Conservation (phyloP, 64 coral and sea anemone species). For the Catalaphyllia jardinei region DNA sequence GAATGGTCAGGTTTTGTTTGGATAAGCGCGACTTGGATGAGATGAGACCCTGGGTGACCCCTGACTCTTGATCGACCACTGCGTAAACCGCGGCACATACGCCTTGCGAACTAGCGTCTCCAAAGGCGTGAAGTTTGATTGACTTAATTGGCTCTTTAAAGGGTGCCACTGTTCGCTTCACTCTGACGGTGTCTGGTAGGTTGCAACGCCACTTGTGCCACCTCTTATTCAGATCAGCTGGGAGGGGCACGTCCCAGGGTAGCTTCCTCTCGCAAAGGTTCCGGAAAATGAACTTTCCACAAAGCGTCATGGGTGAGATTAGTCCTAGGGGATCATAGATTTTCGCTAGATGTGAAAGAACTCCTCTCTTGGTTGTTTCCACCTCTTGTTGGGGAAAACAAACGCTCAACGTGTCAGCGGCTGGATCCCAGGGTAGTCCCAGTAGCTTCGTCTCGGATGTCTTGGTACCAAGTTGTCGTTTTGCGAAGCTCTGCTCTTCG, state of each 20-base stretch:
- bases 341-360: not conserved
- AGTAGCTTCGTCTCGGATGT: constrained; percentile 43
- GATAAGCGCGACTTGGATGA: constrained; percentile 29
- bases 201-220: constrained; percentile 23
- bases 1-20: constrained; percentile 9
- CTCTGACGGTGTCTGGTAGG: not conserved
- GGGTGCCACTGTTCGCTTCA: constrained; percentile 23
- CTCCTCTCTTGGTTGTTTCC: not conserved
- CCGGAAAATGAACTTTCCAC: constrained; percentile 28
- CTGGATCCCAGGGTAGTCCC: constrained; percentile 37
- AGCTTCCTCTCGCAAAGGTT: constrained; percentile 33
- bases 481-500: constrained; percentile 34
- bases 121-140: constrained; percentile 30
- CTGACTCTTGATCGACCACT: constrained; percentile 39
- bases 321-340: constrained; percentile 38
- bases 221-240: not conserved
- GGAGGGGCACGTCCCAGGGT: constrained; percentile 17
- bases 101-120: constrained; percentile 31
- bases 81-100: constrained; percentile 19
- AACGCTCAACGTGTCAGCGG: constrained; percentile 39
- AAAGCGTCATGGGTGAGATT: constrained; percentile 16
- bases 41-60: constrained; percentile 27
- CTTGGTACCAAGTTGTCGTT: constrained; percentile 30
- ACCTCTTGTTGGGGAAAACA: not conserved
- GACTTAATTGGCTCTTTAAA: not conserved